Conservation (phyloP, 1,140 invertebrate genomes). For the Lepidurus packardi region DNA sequence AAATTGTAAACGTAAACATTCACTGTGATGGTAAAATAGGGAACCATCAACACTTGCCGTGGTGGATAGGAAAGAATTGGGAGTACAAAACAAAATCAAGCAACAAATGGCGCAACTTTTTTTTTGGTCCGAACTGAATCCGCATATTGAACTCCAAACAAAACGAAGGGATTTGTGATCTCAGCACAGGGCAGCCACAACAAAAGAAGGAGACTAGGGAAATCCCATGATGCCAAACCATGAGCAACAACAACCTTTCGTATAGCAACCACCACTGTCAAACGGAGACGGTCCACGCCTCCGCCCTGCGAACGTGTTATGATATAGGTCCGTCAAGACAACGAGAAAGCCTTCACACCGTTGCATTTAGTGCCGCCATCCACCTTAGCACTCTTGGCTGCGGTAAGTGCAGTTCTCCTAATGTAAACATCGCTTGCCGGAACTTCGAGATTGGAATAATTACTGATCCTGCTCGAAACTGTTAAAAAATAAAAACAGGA, state of each 20-base stretch:
- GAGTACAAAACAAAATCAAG: background rate
- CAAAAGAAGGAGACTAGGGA: conserved; percentile 8
- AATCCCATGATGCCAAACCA: background rate
- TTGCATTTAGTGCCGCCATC: conserved; percentile 90
- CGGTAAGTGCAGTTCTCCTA: conserved; percentile 68
- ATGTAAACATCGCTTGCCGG: background rate
- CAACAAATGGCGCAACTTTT: background rate
- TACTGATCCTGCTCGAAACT: background rate
- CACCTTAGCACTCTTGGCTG: conserved; percentile 81
- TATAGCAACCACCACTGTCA: conserved; percentile 36
- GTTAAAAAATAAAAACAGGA: too few relatives aligned
- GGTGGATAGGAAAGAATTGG: background rate
- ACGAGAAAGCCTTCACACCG: conserved; percentile 91
- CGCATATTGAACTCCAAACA: background rate
- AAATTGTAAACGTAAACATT: too few relatives aligned
- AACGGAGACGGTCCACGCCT: conserved; percentile 47
- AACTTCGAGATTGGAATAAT: background rate
- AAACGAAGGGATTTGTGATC: background rate
- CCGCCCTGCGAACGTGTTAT: conserved; percentile 81
- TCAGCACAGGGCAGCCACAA: background rate
- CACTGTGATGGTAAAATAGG: too few relatives aligned
- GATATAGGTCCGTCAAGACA: conserved; percentile 91
- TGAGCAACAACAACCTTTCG: background rate
- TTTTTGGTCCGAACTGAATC: background rate
- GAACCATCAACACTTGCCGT: too few relatives aligned